These are phyloP conservation scores for Andricus curvator DNA, from an alignment of 2,888 invertebrate species.

Conservation along the genomic window DNA sequence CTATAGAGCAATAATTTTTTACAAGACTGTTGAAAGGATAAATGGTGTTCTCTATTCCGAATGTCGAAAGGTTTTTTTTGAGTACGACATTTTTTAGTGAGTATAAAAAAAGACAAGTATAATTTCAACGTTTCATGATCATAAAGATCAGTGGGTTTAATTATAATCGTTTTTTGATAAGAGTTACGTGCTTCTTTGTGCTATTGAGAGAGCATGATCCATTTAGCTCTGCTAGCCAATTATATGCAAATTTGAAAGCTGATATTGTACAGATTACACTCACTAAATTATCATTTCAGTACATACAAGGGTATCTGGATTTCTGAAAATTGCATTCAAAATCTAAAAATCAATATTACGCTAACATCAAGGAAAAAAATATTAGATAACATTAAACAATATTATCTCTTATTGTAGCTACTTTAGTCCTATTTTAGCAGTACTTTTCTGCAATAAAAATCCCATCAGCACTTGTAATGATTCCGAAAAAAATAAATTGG, in stretches of 20 bases:
- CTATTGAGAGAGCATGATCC: background rate
- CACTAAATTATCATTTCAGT: background rate
- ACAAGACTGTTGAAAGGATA: too few relatives aligned
- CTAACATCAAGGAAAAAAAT: too few relatives aligned
- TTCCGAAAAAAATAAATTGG: too few relatives aligned
- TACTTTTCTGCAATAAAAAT: too few relatives aligned
- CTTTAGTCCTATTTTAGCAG: too few relatives aligned
- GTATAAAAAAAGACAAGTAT: background rate
- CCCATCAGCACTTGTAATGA: too few relatives aligned
- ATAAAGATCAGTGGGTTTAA: background rate
- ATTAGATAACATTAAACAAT: too few relatives aligned
- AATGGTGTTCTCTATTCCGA: too few relatives aligned
- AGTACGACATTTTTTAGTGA: background rate
- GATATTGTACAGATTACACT: background rate
- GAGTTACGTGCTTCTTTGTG: slow-evolving; percentile 2
- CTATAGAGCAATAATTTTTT: too few relatives aligned
- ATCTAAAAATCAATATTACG: background rate
- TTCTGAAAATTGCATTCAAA: background rate
- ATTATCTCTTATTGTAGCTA: too few relatives aligned
- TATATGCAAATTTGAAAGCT: slow-evolving; percentile 25
- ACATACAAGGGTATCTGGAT: background rate
- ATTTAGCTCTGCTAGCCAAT: slow-evolving; percentile 4
- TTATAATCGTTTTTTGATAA: background rate
- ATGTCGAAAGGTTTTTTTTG: too few relatives aligned
- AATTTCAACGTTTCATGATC: background rate